Evolutionary conservation across 2,797 vertebrate genomes (phyloP).

Genomic region (Characodon lateralis): DNA sequence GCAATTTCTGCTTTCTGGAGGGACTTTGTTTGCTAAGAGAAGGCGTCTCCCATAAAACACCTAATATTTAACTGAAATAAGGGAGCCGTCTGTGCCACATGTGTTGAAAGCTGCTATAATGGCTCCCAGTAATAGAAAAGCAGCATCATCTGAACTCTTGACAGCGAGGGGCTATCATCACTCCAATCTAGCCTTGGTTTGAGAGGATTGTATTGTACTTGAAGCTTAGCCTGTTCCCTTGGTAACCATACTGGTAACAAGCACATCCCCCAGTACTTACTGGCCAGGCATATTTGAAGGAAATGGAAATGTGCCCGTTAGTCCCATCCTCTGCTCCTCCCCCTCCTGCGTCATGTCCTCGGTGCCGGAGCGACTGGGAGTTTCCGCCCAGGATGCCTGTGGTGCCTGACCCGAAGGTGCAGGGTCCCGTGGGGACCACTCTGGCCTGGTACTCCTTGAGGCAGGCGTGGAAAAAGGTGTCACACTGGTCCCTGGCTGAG

Average conservation of each 20-base stretch:
- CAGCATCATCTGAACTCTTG: constrained; percentile 40
- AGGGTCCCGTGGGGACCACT: constrained; percentile 74
- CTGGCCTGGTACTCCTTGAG: constrained; percentile 87
- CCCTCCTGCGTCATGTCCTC: constrained; percentile 48
- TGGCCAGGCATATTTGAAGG: constrained; percentile 86
- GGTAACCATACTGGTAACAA: constrained; percentile 69
- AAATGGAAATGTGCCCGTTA: constrained; percentile 79
- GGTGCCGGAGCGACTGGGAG: constrained; percentile 70
- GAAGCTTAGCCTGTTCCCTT: constrained; percentile 72
- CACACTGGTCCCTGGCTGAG: constrained; percentile 78
- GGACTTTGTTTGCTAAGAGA: background rate
- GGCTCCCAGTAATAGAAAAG: constrained; percentile 3
- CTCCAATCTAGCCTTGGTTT: constrained; percentile 58
- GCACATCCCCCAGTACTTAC: constrained; percentile 76
- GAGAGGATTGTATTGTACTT: constrained; percentile 62
- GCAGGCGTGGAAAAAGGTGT: constrained; percentile 83
- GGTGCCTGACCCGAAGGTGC: constrained; percentile 79
- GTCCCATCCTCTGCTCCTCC: constrained; percentile 60
- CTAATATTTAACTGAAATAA: background rate
- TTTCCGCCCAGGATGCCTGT: constrained; percentile 83
- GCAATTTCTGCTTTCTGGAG: background rate
- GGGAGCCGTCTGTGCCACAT: background rate
- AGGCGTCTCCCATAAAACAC: background rate
- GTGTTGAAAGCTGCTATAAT: background rate
- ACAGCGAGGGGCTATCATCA: constrained; percentile 56